These are phyloP conservation scores for Parochlus steinenii DNA, from an alignment of 2,888 invertebrate species.

Conservation along the genomic window DNA sequence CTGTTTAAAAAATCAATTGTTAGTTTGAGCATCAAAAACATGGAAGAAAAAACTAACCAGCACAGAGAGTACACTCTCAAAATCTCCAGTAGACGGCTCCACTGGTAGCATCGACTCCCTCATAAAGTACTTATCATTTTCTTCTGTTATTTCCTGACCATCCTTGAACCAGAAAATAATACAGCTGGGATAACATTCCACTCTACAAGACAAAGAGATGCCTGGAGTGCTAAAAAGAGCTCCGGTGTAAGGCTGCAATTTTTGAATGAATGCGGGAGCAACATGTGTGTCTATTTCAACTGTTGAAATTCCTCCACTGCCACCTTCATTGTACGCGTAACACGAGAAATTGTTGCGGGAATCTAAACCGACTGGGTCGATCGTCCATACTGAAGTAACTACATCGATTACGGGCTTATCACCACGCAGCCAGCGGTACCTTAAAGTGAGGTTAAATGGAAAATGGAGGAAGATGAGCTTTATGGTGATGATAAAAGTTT, in stretches of 20 bases:
- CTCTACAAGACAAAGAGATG: slow-evolving; percentile 68
- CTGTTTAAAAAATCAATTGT: slow-evolving; percentile 23
- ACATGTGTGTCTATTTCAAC: slow-evolving; percentile 59
- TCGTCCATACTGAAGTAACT: slow-evolving; percentile 57
- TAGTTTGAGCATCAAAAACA: slow-evolving; percentile 3
- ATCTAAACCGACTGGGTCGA: slow-evolving; percentile 69
- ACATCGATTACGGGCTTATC: slow-evolving; percentile 52
- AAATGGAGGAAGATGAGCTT: background rate
- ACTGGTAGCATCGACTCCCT: slow-evolving; percentile 49
- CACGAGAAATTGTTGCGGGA: slow-evolving; percentile 83
- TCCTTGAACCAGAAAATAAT: slow-evolving; percentile 73
- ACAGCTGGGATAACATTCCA: slow-evolving; percentile 79
- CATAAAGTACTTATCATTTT: slow-evolving; percentile 47
- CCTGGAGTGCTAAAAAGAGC: slow-evolving; percentile 56
- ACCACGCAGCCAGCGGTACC: slow-evolving; percentile 68
- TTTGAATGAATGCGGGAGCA: slow-evolving; percentile 74
- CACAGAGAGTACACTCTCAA: slow-evolving; percentile 76
- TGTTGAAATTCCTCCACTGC: slow-evolving; percentile 52
- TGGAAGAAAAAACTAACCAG: slow-evolving; percentile 36
- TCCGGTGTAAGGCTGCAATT: slow-evolving; percentile 67
- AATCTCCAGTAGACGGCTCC: slow-evolving; percentile 66
- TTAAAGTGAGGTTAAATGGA: too few relatives aligned
- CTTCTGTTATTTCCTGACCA: slow-evolving; percentile 49
- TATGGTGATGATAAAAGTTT: background rate
- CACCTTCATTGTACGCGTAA: slow-evolving; percentile 70